Conservation (phyloP, 2,797 vertebrate species). For the Gallinago stenura region DNA sequence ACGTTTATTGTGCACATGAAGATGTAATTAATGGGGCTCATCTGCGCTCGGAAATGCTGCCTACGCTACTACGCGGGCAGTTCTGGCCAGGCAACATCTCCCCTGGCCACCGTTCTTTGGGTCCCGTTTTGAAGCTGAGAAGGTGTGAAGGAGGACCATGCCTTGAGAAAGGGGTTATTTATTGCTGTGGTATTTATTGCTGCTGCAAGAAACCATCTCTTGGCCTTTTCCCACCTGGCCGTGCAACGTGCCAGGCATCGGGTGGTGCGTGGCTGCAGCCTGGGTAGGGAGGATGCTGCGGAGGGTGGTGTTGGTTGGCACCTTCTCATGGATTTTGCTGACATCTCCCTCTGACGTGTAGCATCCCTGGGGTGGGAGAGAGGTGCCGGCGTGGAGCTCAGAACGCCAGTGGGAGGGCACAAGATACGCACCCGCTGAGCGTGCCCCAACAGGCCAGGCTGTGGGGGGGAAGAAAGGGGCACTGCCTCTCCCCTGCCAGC, state of each 20-base stretch:
- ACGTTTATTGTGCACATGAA: not conserved
- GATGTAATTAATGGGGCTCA: not conserved
- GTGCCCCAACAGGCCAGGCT: not conserved
- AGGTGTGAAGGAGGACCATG: not conserved
- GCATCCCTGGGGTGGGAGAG: conserved; percentile 5
- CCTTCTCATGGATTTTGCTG: conserved; percentile 25
- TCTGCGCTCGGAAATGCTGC: not conserved
- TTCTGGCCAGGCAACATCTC: not conserved
- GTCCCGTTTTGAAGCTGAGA: not conserved
- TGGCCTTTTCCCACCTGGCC: not conserved
- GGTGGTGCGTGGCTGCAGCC: not conserved
- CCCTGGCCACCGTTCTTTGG: not conserved
- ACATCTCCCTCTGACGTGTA: not conserved
- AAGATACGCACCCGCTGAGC: not conserved
- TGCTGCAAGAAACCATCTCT: not conserved
- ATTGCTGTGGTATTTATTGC: not conserved
- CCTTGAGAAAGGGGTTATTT: not conserved
- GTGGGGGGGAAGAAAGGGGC: not conserved
- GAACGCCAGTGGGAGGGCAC: not conserved
- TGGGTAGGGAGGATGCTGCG: not conserved
- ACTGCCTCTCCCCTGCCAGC: not conserved
- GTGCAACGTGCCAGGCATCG: not conserved
- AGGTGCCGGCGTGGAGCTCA: not conserved
- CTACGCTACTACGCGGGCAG: not conserved
- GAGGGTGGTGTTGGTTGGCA: conserved; percentile 22